phyloP scores from a whole-genome alignment of 1,140 invertebrate genomes.

The Drosophila sp. region DNA sequence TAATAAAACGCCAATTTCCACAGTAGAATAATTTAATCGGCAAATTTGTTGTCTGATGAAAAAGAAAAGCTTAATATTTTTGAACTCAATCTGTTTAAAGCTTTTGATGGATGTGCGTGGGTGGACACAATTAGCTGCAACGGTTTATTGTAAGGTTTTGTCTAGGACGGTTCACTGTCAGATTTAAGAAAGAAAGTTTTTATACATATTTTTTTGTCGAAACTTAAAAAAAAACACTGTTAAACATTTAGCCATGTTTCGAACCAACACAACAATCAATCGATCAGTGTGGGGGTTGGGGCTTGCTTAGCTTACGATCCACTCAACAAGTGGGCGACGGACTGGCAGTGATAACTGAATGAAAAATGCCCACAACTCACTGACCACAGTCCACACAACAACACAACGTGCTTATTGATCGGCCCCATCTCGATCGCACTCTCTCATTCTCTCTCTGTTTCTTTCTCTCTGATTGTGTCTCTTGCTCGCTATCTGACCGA shows the following conservation, averaged over 20 bases:
- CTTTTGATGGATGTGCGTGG: too few species aligned
- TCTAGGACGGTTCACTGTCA: too few species aligned
- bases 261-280: constrained; percentile 28
- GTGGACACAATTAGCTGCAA: too few species aligned
- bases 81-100: neutral
- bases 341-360: neutral
- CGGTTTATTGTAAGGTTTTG: too few species aligned
- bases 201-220: too few species aligned
- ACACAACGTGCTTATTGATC: constrained; percentile 9
- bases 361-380: constrained; percentile 21
- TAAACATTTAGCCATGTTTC: constrained; percentile 22
- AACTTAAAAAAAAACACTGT: too few species aligned
- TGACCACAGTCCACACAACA: constrained; percentile 45
- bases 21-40: too few species aligned
- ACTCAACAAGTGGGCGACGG: constrained; percentile 39
- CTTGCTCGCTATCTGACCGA: neutral
- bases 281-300: neutral
- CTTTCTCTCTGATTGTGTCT: neutral
- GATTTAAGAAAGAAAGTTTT: too few species aligned
- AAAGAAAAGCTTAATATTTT: neutral
- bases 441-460: neutral
- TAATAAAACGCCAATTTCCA: too few species aligned
- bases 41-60: too few species aligned
- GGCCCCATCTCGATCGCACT: neutral
- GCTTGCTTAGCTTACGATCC: constrained; percentile 44